Conservation (phyloP, 2,113 vertebrate genomes). For the chimpanzee (Pan troglodytes) region NHGRI_mPanTro3-v2.1_pri NC_072407.2:131800001-131800500, state of each 20-base stretch:
- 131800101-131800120: neutral
- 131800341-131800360: neutral
- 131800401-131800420: accelerated
- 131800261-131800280: neutral
- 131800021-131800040: accelerated
- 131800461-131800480: neutral
- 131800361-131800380: neutral
- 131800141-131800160: neutral
- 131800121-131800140: neutral
- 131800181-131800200: neutral
- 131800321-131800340: neutral
- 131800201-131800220: neutral
- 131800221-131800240: neutral
- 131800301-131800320: neutral
- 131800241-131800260: neutral
- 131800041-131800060: neutral
- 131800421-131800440: neutral
- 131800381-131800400: neutral
- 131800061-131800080: neutral
- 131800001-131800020: neutral
- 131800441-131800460: neutral
- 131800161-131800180: neutral
- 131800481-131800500: neutral
- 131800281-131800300: neutral
- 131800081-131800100: neutral